These are phyloP conservation scores for Mythimna ferrago DNA, from an alignment of 2,888 invertebrate species.

Conservation along the genomic window DNA sequence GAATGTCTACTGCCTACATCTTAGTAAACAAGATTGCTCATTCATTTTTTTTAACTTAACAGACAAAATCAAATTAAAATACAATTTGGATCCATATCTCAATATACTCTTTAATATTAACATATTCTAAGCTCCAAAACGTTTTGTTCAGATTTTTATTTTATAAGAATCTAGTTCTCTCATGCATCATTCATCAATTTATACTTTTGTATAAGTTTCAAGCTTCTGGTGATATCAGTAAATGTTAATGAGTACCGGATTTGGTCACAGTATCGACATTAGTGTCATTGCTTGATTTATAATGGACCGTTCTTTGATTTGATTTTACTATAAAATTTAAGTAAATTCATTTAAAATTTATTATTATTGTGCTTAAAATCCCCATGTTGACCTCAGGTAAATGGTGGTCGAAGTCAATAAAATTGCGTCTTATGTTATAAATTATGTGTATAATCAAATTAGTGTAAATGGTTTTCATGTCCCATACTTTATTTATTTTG, in stretches of 20 bases:
- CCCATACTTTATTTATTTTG: constrained; percentile 28
- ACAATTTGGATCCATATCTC: constrained; percentile 39
- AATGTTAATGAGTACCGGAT: constrained; percentile 84
- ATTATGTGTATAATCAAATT: constrained; percentile 46
- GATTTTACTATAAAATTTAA: constrained; percentile 63
- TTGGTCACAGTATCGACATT: constrained; percentile 77
- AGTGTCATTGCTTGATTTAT: constrained; percentile 83
- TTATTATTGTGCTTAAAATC: constrained; percentile 64
- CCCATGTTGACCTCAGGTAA: constrained; percentile 39
- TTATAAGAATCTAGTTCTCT: constrained; percentile 61
- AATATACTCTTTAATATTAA: constrained; percentile 42
- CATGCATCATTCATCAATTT: constrained; percentile 87
- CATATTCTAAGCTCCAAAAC: constrained; percentile 55
- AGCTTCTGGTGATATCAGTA: constrained; percentile 86
- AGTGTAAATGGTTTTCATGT: constrained; percentile 48
- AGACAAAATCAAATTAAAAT: constrained; percentile 29
- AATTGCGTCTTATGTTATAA: constrained; percentile 43
- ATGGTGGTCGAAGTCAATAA: constrained; percentile 44
- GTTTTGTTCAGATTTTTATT: constrained; percentile 62
- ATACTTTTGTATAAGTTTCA: constrained; percentile 78
- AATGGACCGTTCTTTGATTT: constrained; percentile 69
- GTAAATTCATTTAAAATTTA: constrained; percentile 66
- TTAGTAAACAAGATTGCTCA: constrained; percentile 26
- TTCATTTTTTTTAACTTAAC: constrained; percentile 23
- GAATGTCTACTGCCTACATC: constrained; percentile 37